Conservation (phyloP, 2,888 invertebrate species). For the Philereme transversata region DNA sequence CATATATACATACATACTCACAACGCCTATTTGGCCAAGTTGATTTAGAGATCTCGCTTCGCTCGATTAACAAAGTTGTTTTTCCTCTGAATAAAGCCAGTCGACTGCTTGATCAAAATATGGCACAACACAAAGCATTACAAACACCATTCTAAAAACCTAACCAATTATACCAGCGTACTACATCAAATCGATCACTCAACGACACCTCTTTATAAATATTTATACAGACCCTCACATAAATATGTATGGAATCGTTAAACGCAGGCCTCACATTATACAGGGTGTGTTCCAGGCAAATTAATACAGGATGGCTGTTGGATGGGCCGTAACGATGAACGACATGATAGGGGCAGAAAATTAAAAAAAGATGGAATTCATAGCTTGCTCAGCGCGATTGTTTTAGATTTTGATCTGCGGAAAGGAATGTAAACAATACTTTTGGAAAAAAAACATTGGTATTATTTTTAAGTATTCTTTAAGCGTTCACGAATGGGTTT, state of each 20-base stretch:
- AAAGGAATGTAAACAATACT: background rate
- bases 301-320: conserved; percentile 40
- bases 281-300: conserved; percentile 40
- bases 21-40: too few relatives aligned
- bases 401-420: conserved; percentile 18
- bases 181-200: conserved; percentile 37
- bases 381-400: conserved; percentile 19
- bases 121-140: background rate
- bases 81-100: too few relatives aligned
- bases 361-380: conserved; percentile 35
- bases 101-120: background rate
- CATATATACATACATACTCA: too few relatives aligned
- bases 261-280: conserved; percentile 42
- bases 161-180: conserved; percentile 23
- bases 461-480: background rate
- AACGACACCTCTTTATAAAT: conserved; percentile 37
- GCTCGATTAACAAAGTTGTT: too few relatives aligned
- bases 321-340: conserved; percentile 36
- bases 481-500: background rate
- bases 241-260: conserved; percentile 43
- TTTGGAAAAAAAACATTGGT: background rate
- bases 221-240: conserved; percentile 36
- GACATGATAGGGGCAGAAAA: conserved; percentile 31
- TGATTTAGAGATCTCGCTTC: too few relatives aligned
- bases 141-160: conserved; percentile 6